Base-by-base conservation (phyloP, 92 coral and sea anemone species). In the Epizoanthus illoricatus region DNA sequence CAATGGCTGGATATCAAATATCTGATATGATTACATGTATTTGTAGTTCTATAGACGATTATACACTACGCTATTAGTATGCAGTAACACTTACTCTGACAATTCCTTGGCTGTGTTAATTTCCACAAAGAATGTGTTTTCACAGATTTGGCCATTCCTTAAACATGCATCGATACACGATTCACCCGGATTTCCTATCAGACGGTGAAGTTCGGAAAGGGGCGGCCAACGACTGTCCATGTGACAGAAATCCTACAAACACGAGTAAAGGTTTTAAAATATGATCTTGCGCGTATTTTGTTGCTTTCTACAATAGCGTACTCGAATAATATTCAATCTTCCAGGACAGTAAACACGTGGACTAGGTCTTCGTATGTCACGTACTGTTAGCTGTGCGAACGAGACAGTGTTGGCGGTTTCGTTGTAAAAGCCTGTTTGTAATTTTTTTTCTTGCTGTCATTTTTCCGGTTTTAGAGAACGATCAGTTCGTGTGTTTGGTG, bases 81-180 rank as follows among this genome's bases (percentile, higher is more conserved):
- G 17, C 36, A 52, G 21, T 5, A 13, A 19, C 42, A 63, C 82
- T 61, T 78, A 78, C 82, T 63, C 21, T 63, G 61, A 20, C 6
- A 78, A 61, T 55, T 78, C 82, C 16, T 42, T 58, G 4, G 71
- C 82, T 13, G 42, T 19, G 71, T 78, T 78, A 19, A 78, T 5
- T 7, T 5, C 71, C 11, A 43, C 49, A 62, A 78, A 78, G 36
- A 78, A 78, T 6, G 71, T 19, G 60, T 78, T 78, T 62, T 78
- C 82, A 40, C 82, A 78, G 18, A 78, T 78, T n/a, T 61, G 71
- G 70, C 40, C 82, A 62, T 63, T 78, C 49, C 82, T 20, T 20
- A 63, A 28, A 43, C 82, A 78, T 5, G 20, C 82, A 23, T 63
- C 82, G 5, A 78, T 78, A 20, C 82, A 78, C 7, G 82, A 78